Evolutionary conservation across 1,140 invertebrate species (phyloP), one percentile per base, ranked within the genome.

Genomic region (Meloidogyne floridensis): DNA sequence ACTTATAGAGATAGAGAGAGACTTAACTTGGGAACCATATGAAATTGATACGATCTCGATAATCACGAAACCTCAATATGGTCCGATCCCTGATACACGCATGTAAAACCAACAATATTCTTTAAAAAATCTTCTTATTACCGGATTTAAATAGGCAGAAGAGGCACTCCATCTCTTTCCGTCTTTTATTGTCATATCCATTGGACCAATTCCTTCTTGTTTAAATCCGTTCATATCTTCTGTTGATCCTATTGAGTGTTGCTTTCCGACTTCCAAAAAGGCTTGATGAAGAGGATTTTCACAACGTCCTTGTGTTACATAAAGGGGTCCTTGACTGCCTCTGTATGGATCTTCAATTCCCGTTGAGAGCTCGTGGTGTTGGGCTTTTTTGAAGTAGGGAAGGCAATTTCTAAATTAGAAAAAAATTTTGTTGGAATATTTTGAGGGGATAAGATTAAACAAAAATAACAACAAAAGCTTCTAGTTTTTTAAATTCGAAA

Each of bases 171-270:
- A 91, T 77, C 92, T 86, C 51, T 85, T 87, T 3, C 92, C 92
- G 56, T 92, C 88, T 56, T 91, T 84, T 56, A 92, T 91, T 3
- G 92, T 92, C 87, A 88, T 88, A 81, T 90, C 88, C 88, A 90
- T 90, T 5, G 70, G 88, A 5, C 91, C 91, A 80, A 91, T 85
- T 0, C 92, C 92, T 85, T 92, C 92, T 81, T 92, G 90, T 80
- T 82, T 82, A 78, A 76, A 91, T n/a, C 92, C 92, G 88, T 92
- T 92, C 91, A 92, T 91, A 83, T 92, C 92, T 20, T 91, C 90
- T 15, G 92, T 92, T 75, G 86, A 91, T 8, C 91, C 91, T 76
- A 92, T 90, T 43, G 91, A 90, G 51, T 91, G 91, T 81, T 83
- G 59, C 42, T 56, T 82, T 20, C 82, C 90, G 20, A 83, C 82